Evolutionary conservation across 2,113 vertebrate genomes (phyloP), one percentile per base, ranked within the genome.

Genomic region (Alces alces): DNA sequence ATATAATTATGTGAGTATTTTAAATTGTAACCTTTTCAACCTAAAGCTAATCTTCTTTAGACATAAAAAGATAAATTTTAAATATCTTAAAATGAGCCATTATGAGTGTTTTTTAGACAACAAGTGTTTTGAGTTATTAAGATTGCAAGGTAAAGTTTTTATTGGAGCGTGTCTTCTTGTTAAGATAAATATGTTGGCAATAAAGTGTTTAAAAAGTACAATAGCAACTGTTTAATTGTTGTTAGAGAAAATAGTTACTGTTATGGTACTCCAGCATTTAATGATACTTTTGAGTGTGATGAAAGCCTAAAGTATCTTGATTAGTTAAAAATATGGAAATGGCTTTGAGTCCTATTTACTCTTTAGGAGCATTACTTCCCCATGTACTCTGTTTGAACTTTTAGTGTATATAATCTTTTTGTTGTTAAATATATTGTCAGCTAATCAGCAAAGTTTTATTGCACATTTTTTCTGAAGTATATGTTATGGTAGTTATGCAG

Each of bases 281-380:
- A 95, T 98, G 96, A 95, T 45, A 86, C 47, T 97, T 98, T 87
- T 96, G 7, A 92, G 11, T 98, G 57, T 96, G 91, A 92, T 70
- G 91, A 98, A 98, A 89, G 47, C 61, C 95, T 89, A 97, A 93
- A 86, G 28, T 91, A 95, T 54, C 96, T 96, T 94, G 61, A 95
- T 97, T 92, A 96, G 93, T 98, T 98, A 97, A 98, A 98, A 97
- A 98, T 96, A 97, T 60, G 7, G 33, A 95, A 91, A 97, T 88
- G 96, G 80, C 7, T 88, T 97, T 98, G 30, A 8, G 84, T 97
- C 84, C 97, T 97, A 98, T 98, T 97, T 82, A 83, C 33, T 55
- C 95, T 95, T 97, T 97, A 89, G 98, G 78, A 96, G 97, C 84
- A 87, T 97, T 98, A 88, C 30, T 91, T 70, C 93, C 30, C 96